phyloP scores from a whole-genome alignment of 2,888 invertebrate species.

The Erpobdella octoculata region DNA sequence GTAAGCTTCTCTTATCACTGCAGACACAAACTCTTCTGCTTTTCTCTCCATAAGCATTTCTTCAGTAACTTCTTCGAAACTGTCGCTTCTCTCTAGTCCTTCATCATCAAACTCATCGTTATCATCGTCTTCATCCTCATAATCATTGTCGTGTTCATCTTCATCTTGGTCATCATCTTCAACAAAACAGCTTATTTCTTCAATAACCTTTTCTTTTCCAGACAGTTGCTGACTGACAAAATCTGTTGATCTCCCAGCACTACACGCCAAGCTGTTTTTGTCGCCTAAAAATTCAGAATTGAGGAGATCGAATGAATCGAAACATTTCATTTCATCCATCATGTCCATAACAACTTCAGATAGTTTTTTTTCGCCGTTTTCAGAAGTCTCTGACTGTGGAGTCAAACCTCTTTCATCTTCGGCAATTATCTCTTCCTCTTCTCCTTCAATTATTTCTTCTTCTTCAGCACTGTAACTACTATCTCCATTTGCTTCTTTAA shows the following conservation, averaged over 20 bases:
- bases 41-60: slow-evolving; percentile 11
- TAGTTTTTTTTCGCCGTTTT: slow-evolving; percentile 17
- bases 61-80: slow-evolving; percentile 19
- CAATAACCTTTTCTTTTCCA: not conserved
- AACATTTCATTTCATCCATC: slow-evolving; percentile 22
- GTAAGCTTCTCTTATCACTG: slow-evolving; percentile 2
- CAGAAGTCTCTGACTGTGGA: slow-evolving; percentile 6
- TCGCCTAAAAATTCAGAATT: not conserved
- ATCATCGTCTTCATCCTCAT: not conserved
- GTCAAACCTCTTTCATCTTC: not conserved
- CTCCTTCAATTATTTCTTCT: slow-evolving; percentile 24
- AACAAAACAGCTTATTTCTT: slow-evolving; percentile 28
- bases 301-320: not conserved
- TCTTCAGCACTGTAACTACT: slow-evolving; percentile 5
- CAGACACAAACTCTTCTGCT: slow-evolving; percentile 4
- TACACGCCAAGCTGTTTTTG: not conserved
- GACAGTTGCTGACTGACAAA: slow-evolving; percentile 10
- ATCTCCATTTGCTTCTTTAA: not conserved
- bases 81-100: slow-evolving; percentile 14
- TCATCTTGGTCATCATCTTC: slow-evolving; percentile 25
- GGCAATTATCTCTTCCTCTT: slow-evolving; percentile 22
- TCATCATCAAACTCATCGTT: not conserved
- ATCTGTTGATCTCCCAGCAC: not conserved
- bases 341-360: slow-evolving; percentile 25
- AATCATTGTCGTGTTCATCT: slow-evolving; percentile 20